These are phyloP conservation scores for Muntiacus muntjak DNA, from an alignment of 2,113 vertebrate species.

Conservation along the genomic window DNA sequence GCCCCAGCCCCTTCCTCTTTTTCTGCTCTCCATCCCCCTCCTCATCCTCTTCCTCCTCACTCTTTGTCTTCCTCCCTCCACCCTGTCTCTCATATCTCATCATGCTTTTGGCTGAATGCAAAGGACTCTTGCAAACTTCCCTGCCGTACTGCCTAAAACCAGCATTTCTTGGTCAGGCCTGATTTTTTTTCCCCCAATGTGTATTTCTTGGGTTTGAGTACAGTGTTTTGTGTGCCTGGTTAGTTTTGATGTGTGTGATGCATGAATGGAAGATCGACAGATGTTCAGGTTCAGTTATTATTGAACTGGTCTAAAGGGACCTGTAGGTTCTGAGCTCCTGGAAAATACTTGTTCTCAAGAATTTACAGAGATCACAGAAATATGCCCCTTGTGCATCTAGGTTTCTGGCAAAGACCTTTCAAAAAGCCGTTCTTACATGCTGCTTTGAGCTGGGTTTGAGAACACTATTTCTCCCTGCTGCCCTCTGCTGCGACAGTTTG, in stretches of 20 bases:
- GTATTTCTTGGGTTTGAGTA: background rate
- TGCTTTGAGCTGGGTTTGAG: constrained; percentile 2
- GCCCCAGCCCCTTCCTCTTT: accelerated
- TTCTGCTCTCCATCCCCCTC: accelerated
- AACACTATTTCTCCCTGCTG: constrained; percentile 32
- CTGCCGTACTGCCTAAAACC: background rate
- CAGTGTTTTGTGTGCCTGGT: background rate
- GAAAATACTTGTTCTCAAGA: background rate
- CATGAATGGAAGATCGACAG: background rate
- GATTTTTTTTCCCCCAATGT: background rate
- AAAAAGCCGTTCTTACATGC: background rate
- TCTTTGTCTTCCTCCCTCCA: background rate
- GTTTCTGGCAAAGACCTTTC: constrained; percentile 17
- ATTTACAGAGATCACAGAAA: constrained; percentile 45
- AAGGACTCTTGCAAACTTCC: background rate
- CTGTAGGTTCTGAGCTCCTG: background rate
- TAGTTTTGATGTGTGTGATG: background rate
- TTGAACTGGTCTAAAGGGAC: background rate
- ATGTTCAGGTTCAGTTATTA: background rate
- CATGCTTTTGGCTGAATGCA: background rate
- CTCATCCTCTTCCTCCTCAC: accelerated
- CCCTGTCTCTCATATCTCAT: background rate
- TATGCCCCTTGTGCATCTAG: background rate
- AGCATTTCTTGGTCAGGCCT: background rate
- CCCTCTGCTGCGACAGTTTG: constrained; percentile 21